Evolutionary conservation across 2,888 invertebrate species (phyloP).

Genomic region (Philaethria dido): DNA sequence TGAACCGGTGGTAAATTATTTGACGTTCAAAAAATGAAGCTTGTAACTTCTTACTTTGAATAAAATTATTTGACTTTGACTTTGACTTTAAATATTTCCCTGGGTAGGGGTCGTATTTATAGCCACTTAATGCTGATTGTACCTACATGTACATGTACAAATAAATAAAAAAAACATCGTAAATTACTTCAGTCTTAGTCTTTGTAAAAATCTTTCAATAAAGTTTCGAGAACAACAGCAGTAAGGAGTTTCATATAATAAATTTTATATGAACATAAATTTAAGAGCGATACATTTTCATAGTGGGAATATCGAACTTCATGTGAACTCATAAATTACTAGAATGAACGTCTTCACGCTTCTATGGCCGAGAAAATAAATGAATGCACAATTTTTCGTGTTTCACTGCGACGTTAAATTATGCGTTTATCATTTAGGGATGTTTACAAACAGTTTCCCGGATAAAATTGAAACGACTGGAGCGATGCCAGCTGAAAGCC

Average conservation of each 20-base stretch:
- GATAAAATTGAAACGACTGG: slow-evolving; percentile 82
- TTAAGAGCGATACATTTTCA: slow-evolving; percentile 43
- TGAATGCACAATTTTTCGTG: slow-evolving; percentile 74
- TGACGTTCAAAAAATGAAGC: too few species aligned
- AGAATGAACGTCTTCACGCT: slow-evolving; percentile 68
- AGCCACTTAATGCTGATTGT: too few species aligned
- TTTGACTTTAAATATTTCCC: background rate
- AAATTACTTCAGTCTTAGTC: slow-evolving; percentile 37
- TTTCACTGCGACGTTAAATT: slow-evolving; percentile 76
- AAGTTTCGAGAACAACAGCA: slow-evolving; percentile 39
- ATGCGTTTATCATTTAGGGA: slow-evolving; percentile 81
- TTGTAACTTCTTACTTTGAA: too few species aligned
- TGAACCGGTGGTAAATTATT: too few species aligned
- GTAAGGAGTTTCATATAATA: slow-evolving; percentile 42
- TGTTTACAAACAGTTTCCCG: slow-evolving; percentile 76
- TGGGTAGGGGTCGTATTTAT: too few species aligned
- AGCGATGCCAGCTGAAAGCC: slow-evolving; percentile 68
- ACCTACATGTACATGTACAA: too few species aligned
- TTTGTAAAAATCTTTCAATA: slow-evolving; percentile 41
- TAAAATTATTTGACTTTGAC: too few species aligned
- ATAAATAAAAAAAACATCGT: slow-evolving; percentile 23
- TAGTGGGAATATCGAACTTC: slow-evolving; percentile 45
- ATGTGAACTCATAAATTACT: slow-evolving; percentile 66
- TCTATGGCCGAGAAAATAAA: slow-evolving; percentile 71
- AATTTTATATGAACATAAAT: slow-evolving; percentile 44